Percentiles rank a stretch among this genome's conserved stretches.
phyloP scores from a whole-genome alignment of 1,140 invertebrate genomes.

The Meloidogyne floridensis region DNA sequence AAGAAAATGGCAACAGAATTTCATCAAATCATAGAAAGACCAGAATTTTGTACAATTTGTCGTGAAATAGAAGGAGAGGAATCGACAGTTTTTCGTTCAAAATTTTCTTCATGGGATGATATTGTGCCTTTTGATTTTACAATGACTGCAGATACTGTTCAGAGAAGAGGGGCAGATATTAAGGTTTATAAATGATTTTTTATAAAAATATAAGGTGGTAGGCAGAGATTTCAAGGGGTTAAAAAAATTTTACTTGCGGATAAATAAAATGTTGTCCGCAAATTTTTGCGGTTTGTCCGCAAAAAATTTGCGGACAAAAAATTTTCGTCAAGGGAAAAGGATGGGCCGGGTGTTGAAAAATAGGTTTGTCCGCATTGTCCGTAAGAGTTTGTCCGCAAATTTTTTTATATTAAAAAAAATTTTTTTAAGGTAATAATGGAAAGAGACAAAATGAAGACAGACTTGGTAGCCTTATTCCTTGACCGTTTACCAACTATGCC shows the following conservation, averaged over 20 bases:
- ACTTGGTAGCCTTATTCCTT: slow-evolving; percentile 91
- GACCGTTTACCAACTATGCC: slow-evolving; percentile 86
- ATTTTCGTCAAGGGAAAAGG: no score
- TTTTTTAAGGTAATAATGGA: slow-evolving; percentile 66
- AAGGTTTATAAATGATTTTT: slow-evolving; percentile 39
- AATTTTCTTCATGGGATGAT: slow-evolving; percentile 97
- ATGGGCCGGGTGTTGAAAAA: no score
- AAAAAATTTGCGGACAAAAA: no score
- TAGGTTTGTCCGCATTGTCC: no score
- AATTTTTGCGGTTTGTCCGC: no score
- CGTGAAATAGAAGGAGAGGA: slow-evolving; percentile 75
- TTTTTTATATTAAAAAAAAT: no score
- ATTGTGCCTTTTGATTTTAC: slow-evolving; percentile 99
- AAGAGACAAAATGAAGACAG: slow-evolving; percentile 74
- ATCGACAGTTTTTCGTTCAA: slow-evolving; percentile 88
- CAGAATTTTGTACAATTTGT: slow-evolving; percentile 83
- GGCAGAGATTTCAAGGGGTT: no score
- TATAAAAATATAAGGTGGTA: neutral
- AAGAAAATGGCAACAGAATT: slow-evolving; percentile 61
- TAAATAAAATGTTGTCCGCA: no score
- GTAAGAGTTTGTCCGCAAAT: no score
- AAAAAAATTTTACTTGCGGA: no score
- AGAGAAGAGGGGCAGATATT: slow-evolving; percentile 85
- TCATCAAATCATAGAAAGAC: slow-evolving; percentile 80
- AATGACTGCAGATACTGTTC: slow-evolving; percentile 92